Base-by-base conservation (phyloP, 2,113 vertebrate species). In the Salvelinus namaycush region DNA sequence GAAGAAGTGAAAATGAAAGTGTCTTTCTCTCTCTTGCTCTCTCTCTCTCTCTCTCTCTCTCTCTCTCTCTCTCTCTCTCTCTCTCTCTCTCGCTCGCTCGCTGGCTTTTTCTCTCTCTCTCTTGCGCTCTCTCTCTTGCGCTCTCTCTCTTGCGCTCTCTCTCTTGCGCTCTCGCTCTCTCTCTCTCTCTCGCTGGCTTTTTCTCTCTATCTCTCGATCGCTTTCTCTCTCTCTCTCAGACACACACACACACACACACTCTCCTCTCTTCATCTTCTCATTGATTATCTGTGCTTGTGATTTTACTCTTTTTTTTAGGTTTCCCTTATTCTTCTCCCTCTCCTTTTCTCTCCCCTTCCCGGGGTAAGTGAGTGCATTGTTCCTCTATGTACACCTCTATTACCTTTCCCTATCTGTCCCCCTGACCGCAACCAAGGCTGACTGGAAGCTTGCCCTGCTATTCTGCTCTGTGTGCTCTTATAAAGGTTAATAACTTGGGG, bases 401-500 rank as follows among this genome's bases (percentile, higher is more conserved):
- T 93, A 92, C 90, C 91, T 88, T 71, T 80, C 83, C 80, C 89
- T 90, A 90, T 91, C 91, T 88, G 86, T 91, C 85, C 91, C 16
- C 90, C 88, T 89, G 90, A 90, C 88, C 85, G 83, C 77, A 74
- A 87, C 82, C 79, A 72, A 81, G 86, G 84, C 88, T 88, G 88
- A 87, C 89, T 90, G 75, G 78, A 86, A 77, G 86, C 89, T 68
- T 80, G 18, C 73, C 60, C 78, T 71, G 73, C 82, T 81, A 20
- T 72, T 80, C 82, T 84, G 81, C 87, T 90, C 85, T 76, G 86
- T 88, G 82, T 24, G 85, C 89, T 85, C 92, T 92, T 89, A 90
- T 87, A 90, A 86, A 93, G 94, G 94, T 94, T 94, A 94, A 94
- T 94, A 93, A 94, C 92, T 90, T 90, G 91, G 89, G 91, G 92